These are phyloP conservation scores for Xiphophorus maculatus DNA, from an alignment of 2,113 vertebrate species.

Conservation along the genomic window DNA sequence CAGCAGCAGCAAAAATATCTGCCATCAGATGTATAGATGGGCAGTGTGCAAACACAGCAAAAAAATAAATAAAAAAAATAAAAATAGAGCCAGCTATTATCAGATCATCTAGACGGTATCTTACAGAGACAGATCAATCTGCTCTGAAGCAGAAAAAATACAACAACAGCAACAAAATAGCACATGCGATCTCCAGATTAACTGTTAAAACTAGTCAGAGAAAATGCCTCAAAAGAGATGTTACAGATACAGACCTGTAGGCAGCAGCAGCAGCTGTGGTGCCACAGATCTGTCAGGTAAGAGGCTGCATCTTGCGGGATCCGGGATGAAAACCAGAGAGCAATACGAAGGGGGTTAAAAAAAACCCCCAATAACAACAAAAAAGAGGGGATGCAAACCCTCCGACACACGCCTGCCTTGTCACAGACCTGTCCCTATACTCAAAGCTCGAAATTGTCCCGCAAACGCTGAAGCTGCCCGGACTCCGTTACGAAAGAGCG, in stretches of 20 bases:
- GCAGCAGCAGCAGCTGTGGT: constrained; percentile 65
- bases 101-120: constrained; percentile 15
- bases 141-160: not conserved
- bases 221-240: constrained; percentile 10
- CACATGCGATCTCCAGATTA: not conserved
- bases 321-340: constrained; percentile 27
- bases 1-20: constrained; percentile 20
- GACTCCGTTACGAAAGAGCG: constrained; percentile 18
- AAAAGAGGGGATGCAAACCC: constrained; percentile 17
- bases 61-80: too few relatives aligned
- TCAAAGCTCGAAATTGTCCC: not conserved
- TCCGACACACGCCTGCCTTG: constrained; percentile 29
- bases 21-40: constrained; percentile 20
- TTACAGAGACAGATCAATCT: constrained; percentile 12
- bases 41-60: constrained; percentile 12
- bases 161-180: not conserved
- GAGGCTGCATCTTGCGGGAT: constrained; percentile 54
- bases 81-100: constrained; percentile 14
- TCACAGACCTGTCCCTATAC: constrained; percentile 13
- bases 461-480: constrained; percentile 11
- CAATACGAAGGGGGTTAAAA: constrained; percentile 4
- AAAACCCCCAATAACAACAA: not conserved
- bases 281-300: constrained; percentile 64
- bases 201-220: not conserved
- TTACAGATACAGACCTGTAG: constrained; percentile 66